Conservation (phyloP, 2,797 vertebrate genomes). For the Sebastes vulpes region DNA sequence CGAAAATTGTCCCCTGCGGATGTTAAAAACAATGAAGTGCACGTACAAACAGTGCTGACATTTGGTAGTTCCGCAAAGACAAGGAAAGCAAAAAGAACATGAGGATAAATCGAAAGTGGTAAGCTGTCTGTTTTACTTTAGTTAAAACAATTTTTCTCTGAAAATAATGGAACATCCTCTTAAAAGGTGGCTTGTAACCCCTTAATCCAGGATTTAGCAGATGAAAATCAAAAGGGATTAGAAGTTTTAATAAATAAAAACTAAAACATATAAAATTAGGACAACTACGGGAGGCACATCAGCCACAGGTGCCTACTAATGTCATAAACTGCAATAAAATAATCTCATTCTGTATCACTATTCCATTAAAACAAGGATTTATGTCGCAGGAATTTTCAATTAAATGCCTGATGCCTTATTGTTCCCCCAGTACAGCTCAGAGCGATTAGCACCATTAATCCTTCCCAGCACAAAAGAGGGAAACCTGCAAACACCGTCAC, state of each 20-base stretch:
- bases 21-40: conserved; percentile 1
- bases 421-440: conserved; percentile 44
- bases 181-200: conserved; percentile 24
- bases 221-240: conserved; percentile 43
- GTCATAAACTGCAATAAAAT: conserved; percentile 1
- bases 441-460: conserved; percentile 75
- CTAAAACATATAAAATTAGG: neutral
- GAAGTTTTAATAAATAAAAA: conserved; percentile 26
- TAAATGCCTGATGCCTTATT: conserved; percentile 64
- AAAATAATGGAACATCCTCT: conserved; percentile 38
- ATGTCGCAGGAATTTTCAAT: conserved; percentile 78
- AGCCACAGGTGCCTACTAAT: neutral
- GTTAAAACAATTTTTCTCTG: neutral
- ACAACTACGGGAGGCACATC: neutral
- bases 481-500: conserved; percentile 51
- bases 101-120: neutral
- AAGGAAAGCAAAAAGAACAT: neutral
- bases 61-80: neutral
- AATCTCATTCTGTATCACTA: neutral
- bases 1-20: neutral
- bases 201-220: conserved; percentile 58
- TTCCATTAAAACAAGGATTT: conserved; percentile 57
- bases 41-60: neutral
- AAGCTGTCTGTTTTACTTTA: neutral
- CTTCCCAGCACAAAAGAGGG: conserved; percentile 45